phyloP scores from a whole-genome alignment of 2,888 invertebrate genomes.

The Rhopalosiphum nymphaeae region DNA sequence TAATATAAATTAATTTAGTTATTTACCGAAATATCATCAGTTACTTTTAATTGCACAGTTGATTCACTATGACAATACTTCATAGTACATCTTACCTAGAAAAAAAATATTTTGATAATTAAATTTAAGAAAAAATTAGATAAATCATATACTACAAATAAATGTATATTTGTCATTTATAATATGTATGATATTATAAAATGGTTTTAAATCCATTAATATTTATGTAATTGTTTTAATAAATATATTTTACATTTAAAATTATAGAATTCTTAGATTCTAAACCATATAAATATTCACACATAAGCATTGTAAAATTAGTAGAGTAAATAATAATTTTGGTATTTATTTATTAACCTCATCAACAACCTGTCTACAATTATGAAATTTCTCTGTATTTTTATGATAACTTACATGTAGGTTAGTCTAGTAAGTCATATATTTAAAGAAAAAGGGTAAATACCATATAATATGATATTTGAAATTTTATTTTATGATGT shows the following conservation, averaged over 20 bases:
- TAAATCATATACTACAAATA: neutral
- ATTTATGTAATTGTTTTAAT: neutral
- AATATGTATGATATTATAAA: neutral
- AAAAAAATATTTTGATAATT: neutral
- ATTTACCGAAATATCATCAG: constrained; percentile 49
- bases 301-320: neutral
- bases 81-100: constrained; percentile 56
- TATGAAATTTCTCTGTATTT: too few relatives aligned
- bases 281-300: neutral
- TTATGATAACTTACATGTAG: too few relatives aligned
- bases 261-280: neutral
- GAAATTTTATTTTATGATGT: too few relatives aligned
- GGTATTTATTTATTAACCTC: too few relatives aligned
- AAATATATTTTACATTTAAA: neutral
- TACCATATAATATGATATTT: too few relatives aligned
- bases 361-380: too few relatives aligned
- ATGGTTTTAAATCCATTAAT: neutral
- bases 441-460: too few relatives aligned
- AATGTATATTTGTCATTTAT: neutral
- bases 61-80: constrained; percentile 44
- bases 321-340: neutral
- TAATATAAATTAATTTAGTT: neutral
- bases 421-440: too few relatives aligned
- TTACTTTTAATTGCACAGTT: constrained; percentile 48
- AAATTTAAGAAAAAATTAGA: neutral